Evolutionary conservation across 2,888 invertebrate genomes (phyloP), one percentile per base, ranked within the genome.

Genomic region (Nasonia oneida): DNA sequence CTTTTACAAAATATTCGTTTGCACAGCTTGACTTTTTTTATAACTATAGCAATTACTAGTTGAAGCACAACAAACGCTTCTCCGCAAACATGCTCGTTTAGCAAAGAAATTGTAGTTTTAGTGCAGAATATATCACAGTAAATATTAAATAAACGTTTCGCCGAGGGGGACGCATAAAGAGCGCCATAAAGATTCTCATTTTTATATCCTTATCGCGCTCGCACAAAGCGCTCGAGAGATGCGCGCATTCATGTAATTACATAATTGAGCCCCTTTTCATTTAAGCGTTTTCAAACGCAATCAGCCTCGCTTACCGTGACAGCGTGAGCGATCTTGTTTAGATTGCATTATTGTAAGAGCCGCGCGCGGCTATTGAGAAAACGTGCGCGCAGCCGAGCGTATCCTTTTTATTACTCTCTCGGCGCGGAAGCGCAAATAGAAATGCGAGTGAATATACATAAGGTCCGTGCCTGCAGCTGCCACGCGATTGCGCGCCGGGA

Each of bases 271-370:
- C 64, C 53, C 42, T 74, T 83, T 73, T 80, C 50, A n/a, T 81
- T 74, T 57, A 39, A 75, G 67, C 23, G 80, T 82, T 85, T 81
- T 79, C 18, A 70, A 79, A 79, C 37, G 74, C 74, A 85, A 80
- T 83, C 39, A 73, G 37, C 76, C 64, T 64, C 79, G 64, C 5
- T 70, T 29, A 23, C 29, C 57, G 61, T 18, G 53, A 39, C 86
- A 61, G 73, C 81, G 83, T 12, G 57, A 53, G 84, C 78, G 85
- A 87, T 87, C 85, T 79, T 81, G 67, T 87, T 86, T 79, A 84
- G 87, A 87, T 87, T 84, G 76, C 75, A 82, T 83, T 85, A 87
- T 83, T 84, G 77, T 75, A 50, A 70, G 81, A 83, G 86, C 83
- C 78, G 74, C 53, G 50, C 57, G 77, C 53, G 39, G 57, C 82